Conservation (phyloP, 2,113 vertebrate species). For the Syrmaticus mikado region DNA sequence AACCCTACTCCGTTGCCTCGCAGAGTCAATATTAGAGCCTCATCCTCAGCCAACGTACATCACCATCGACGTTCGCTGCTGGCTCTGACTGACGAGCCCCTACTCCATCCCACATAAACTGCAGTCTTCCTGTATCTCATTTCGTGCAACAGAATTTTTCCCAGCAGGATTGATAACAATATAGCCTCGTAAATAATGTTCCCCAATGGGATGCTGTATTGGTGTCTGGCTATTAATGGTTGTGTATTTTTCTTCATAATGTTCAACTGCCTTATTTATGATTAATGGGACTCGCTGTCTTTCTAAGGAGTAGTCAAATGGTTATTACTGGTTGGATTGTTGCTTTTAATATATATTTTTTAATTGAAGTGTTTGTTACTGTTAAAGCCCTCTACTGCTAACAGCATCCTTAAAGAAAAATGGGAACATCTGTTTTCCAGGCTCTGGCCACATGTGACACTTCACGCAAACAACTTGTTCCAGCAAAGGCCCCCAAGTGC, state of each 20-base stretch:
- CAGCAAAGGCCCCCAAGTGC: fast-evolving
- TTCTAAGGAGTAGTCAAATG: not conserved
- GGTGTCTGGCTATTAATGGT: slow-evolving; percentile 25
- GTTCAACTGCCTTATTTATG: not conserved
- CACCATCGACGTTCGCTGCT: fast-evolving
- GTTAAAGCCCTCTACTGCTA: not conserved
- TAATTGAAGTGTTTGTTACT: fast-evolving
- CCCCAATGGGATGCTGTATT: not conserved
- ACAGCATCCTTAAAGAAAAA: not conserved
- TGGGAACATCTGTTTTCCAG: fast-evolving
- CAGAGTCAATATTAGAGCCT: fast-evolving
- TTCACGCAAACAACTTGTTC: not conserved
- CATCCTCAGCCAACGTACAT: fast-evolving
- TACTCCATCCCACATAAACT: fast-evolving
- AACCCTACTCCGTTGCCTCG: not conserved
- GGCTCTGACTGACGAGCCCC: fast-evolving
- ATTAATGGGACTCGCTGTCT: not conserved
- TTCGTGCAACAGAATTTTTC: not conserved
- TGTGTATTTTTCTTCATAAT: not conserved
- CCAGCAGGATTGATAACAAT: not conserved
- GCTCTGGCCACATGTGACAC: fast-evolving
- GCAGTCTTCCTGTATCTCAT: not conserved
- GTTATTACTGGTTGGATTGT: not conserved
- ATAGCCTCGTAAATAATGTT: not conserved
- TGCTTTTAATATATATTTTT: not conserved